Conservation (phyloP, 2,888 invertebrate genomes). For the Agonopterix subpropinquella region DNA sequence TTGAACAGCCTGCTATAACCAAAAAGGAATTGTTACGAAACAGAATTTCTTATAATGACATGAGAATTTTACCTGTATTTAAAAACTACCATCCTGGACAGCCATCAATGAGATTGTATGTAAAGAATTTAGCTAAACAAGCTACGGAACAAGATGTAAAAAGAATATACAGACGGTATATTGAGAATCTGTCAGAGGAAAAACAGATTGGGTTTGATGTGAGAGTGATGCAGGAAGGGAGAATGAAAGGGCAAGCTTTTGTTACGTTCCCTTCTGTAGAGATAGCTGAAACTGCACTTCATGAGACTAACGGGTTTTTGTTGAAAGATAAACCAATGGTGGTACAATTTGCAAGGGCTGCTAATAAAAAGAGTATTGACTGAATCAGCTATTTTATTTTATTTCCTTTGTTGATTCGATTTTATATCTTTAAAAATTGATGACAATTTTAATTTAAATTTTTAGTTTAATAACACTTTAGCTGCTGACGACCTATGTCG, state of each 20-base stretch:
- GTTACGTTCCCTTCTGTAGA: constrained; percentile 84
- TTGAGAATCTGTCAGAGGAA: constrained; percentile 47
- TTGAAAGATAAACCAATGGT: constrained; percentile 93
- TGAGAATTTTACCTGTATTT: constrained; percentile 85
- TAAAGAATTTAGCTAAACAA: constrained; percentile 92
- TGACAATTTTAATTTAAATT: too few species aligned
- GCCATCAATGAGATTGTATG: constrained; percentile 89
- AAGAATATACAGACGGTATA: constrained; percentile 84
- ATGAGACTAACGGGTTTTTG: constrained; percentile 91
- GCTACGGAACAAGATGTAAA: constrained; percentile 84
- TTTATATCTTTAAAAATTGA: too few species aligned
- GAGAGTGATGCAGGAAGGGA: constrained; percentile 92
- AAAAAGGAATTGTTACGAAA: constrained; percentile 80
- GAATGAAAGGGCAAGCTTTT: constrained; percentile 98
- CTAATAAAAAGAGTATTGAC: constrained; percentile 58
- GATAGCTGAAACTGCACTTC: constrained; percentile 83
- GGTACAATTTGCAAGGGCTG: constrained; percentile 84
- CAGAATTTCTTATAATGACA: constrained; percentile 82
- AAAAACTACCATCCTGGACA: constrained; percentile 90
- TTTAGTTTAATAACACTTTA: too few species aligned
- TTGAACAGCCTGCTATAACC: constrained; percentile 68
- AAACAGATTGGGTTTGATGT: constrained; percentile 77
- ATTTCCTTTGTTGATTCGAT: too few species aligned
- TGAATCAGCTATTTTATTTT: constrained; percentile 17
- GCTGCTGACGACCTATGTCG: too few species aligned